Percentiles rank a stretch among this genome's conserved stretches.
Conservation (phyloP, 1,140 invertebrate species). For the Piezodorus guildinii region DNA sequence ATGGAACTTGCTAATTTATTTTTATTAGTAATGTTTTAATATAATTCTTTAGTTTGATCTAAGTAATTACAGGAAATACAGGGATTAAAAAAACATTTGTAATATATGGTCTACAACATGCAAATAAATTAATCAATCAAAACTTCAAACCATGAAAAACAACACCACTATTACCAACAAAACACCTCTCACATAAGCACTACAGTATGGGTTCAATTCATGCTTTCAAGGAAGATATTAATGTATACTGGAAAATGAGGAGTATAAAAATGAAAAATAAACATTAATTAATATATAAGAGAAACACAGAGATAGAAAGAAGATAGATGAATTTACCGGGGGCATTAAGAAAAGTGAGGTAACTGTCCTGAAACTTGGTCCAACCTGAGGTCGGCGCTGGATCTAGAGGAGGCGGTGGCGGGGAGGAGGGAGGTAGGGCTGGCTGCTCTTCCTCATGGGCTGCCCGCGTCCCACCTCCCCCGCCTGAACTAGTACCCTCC, state of each 20-base stretch:
- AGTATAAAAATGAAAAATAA: slow-evolving; percentile 9
- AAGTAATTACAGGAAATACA: no score
- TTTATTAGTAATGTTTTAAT: no score
- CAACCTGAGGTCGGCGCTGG: slow-evolving; percentile 28
- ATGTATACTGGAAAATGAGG: not conserved
- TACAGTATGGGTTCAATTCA: no score
- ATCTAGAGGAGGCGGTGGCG: slow-evolving; percentile 30
- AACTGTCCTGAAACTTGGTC: slow-evolving; percentile 50
- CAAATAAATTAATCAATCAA: no score
- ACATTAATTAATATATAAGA: slow-evolving; percentile 20
- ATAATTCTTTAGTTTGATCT: no score
- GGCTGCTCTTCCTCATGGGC: slow-evolving; percentile 28
- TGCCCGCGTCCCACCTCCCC: slow-evolving; percentile 21
- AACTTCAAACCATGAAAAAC: no score
- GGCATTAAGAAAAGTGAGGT: slow-evolving; percentile 53
- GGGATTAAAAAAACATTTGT: no score
- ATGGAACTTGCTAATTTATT: no score
- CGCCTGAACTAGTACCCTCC: slow-evolving; percentile 42
- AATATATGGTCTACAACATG: no score
- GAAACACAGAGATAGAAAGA: slow-evolving; percentile 23
- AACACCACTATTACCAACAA: no score
- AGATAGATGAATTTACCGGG: slow-evolving; percentile 34
- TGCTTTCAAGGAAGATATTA: no score
- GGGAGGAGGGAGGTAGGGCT: slow-evolving; percentile 27
- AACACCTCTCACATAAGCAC: no score